Base-by-base conservation (phyloP, 2,888 invertebrate genomes). In the Leptodirus hochenwartii region DNA sequence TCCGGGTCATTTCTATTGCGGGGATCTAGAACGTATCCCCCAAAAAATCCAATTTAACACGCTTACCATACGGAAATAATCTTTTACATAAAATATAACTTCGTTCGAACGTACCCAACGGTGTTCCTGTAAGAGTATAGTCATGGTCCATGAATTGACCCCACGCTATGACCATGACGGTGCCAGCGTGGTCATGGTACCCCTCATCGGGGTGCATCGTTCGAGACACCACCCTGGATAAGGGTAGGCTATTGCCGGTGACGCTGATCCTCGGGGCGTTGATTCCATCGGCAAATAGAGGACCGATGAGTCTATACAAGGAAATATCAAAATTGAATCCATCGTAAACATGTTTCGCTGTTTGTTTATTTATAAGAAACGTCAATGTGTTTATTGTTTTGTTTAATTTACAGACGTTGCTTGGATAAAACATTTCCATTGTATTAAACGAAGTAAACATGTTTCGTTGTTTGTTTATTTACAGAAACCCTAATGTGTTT, bases 71-170 rank as follows among this genome's bases (percentile, higher is more conserved):
- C n/a, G n/a, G n/a, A n/a, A n/a, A n/a, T n/a, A n/a, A n/a, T n/a
- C n/a, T n/a, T n/a, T n/a, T n/a, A n/a, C n/a, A n/a, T n/a, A n/a
- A n/a, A n/a, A n/a, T n/a, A n/a, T n/a, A 31, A 32, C n/a, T 12
- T 25, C 6, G 15, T 9, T 15, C 10, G 23, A 13, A 30, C 22
- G 28, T 61, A 85, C 85, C 85, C 38, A 87, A 61, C 24, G 87
- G 84, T 15, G 85, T 87, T 40, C 69, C 87, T 32, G 85, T 85
- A 22, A 87, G 65, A 4, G 87, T 87, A 45, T 81, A 82, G 54
- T 88, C 88, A 61, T 90, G 88, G 57, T 88, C 88, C 73, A 88
- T 84, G 58, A 88, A 87, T 58, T 88, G 88, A 43, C 88, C 88
- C 88, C 88, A 90, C 32, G 87, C 85, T 43, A 82, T 80, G 33